Base-by-base conservation (phyloP, 2,888 invertebrate species). In the Spodoptera picta region DNA sequence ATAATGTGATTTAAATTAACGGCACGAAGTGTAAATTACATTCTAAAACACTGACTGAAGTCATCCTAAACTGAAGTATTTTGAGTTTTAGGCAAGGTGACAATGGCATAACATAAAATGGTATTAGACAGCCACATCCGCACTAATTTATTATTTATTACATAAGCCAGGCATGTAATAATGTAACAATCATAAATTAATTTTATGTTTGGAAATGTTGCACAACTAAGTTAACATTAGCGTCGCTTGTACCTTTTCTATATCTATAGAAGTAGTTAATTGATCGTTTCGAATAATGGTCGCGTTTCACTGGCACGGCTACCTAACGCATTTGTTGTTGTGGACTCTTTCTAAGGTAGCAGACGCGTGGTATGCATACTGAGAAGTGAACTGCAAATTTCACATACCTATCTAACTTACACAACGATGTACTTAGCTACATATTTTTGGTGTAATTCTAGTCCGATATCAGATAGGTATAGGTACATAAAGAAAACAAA, bases 331-430 rank as follows among this genome's bases (percentile, higher is more conserved):
- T 73, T 79, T 83, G 79, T 81, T 75, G 79, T 79, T 78, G 81
- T 81, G 80, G 75, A 76, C 73, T 84, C 84, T 81, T 83, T 86
- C 82, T 86, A 83, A 82, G 83, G 84, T 76, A 79, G 78, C 65
- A 65, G 71, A 67, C 51, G 79, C 84, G 87, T 82, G 88, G 84
- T 75, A 84, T 86, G 90, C 87, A 90, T 90, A 86, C 85, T 79
- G 79, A 85, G 77, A 83, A 82, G 75, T 78, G 74, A 76, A 78
- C 82, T 77, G 81, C 83, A 74, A 89, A 87, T 90, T 89, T 89
- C 89, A 88, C 89, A 85, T 83, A 83, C 73, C 78, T 67, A 65
- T 73, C 78, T 67, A 65, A 62, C 66, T 58, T 67, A 53, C 49
- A 51, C 55, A 45, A 12, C 64, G 1, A 19, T 1, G 19, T 61